Evolutionary conservation across 2,797 vertebrate species (phyloP), one percentile per base, ranked within the genome.

Genomic region (Coracias cyanogaster): DNA sequence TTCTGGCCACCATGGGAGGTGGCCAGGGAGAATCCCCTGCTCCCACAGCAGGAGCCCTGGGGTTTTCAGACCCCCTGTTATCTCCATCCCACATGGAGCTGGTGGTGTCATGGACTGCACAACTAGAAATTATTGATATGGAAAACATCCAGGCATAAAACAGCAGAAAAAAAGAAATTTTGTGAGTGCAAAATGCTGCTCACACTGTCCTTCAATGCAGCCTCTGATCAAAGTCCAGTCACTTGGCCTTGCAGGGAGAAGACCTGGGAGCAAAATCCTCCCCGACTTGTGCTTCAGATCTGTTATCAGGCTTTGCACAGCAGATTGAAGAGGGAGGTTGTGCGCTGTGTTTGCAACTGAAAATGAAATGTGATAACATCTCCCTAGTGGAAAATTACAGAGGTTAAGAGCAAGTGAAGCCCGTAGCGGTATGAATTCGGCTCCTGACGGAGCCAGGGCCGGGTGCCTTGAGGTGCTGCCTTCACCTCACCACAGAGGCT

Each of bases 331-430:
- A 90, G 74, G 41, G 90, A 93, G 90, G 82, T 7, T 94, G 69
- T 55, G 64, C 58, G 85, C 77, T 89, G 35, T 15, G 65, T 77
- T 93, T 91, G 86, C 83, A 95, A 83, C 69, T 81, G 87, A 96
- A 96, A 92, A 97, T 71, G 89, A 96, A 96, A 87, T 0, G 1
- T 26, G 91, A 86, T 92, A 94, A 96, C 71, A 95, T 91, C 90
- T 95, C 69, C 80, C 22, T 82, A 94, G 84, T 94, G 90, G 96
- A 97, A 97, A 97, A 96, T 90, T 94, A 97, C 95, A 93, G 91
- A 89, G 60, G 69, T 46, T 46, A 67, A 83, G 73, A 33, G 66
- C 24, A 10, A 82, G 82, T 8, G 28, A 41, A 82, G 79, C 60
- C 55, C 12, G 0, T 15, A 70, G 69, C 15, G 37, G 64, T 77